Evolutionary conservation across 2,113 vertebrate genomes (phyloP).

Genomic region (Ciconia stormi): DNA sequence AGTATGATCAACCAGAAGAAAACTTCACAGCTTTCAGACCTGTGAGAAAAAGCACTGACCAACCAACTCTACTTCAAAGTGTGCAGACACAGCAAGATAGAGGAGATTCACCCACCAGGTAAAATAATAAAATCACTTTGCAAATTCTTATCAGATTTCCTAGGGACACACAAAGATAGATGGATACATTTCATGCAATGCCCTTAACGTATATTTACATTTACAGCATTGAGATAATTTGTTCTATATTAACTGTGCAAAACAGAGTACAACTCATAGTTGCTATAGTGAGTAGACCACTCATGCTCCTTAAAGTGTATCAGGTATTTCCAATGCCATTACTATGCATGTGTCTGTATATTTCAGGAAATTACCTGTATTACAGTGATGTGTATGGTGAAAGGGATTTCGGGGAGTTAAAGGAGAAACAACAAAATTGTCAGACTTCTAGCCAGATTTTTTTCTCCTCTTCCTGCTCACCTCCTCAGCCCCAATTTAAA

Average conservation of each 20-base stretch:
- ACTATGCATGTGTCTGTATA: not conserved
- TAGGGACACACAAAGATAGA: not conserved
- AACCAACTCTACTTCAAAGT: not conserved
- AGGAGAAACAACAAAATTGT: not conserved
- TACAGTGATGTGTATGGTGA: not conserved
- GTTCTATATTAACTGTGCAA: not conserved
- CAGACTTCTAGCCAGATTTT: not conserved
- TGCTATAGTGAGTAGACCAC: not conserved
- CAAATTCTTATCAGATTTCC: not conserved
- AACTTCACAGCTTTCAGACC: conserved; percentile 65
- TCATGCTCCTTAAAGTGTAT: not conserved
- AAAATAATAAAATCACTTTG: conserved; percentile 6
- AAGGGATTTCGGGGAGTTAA: not conserved
- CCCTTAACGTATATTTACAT: not conserved
- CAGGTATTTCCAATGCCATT: not conserved
- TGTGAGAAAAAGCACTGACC: conserved; percentile 52
- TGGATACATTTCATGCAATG: not conserved
- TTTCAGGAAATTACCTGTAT: not conserved
- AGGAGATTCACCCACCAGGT: conserved; percentile 72
- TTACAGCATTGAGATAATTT: not conserved
- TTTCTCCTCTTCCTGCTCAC: not conserved
- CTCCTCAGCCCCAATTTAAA: not conserved
- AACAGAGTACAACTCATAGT: not conserved
- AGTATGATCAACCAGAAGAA: conserved; percentile 57
- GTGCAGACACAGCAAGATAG: conserved; percentile 34